These are phyloP conservation scores for Pteromalus puparum DNA, from an alignment of 1,140 invertebrate genomes.

Conservation along the genomic window DNA sequence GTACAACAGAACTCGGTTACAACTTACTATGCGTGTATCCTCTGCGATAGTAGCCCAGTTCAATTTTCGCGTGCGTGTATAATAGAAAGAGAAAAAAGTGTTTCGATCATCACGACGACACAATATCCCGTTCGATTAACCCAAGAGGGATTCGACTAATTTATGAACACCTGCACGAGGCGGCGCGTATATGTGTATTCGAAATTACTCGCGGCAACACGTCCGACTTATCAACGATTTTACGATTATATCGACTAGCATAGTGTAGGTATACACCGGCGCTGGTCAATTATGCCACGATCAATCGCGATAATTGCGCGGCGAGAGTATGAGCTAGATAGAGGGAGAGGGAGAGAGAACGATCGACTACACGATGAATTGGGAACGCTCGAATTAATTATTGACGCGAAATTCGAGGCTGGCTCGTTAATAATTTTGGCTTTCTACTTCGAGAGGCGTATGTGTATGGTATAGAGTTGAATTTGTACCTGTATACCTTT, in stretches of 20 bases:
- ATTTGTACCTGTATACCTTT: too few relatives aligned
- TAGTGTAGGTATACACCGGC: neutral
- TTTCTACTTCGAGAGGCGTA: neutral
- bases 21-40: neutral
- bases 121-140: neutral
- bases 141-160: neutral
- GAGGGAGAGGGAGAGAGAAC: neutral
- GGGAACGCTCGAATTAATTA: constrained; percentile 24
- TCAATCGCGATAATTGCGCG: constrained; percentile 27
- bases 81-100: neutral
- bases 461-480: too few relatives aligned
- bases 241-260: neutral
- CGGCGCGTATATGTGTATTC: neutral
- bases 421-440: neutral
- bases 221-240: constrained; percentile 19
- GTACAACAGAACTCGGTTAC: neutral
- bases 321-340: neutral
- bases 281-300: constrained; percentile 5
- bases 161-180: neutral
- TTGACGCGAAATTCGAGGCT: neutral
- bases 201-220: neutral
- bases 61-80: too few relatives aligned
- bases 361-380: neutral
- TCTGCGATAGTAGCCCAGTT: too few relatives aligned
- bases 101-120: neutral